These are phyloP conservation scores for Muscina levida DNA, from an alignment of 2,888 invertebrate species.

Conservation along the genomic window DNA sequence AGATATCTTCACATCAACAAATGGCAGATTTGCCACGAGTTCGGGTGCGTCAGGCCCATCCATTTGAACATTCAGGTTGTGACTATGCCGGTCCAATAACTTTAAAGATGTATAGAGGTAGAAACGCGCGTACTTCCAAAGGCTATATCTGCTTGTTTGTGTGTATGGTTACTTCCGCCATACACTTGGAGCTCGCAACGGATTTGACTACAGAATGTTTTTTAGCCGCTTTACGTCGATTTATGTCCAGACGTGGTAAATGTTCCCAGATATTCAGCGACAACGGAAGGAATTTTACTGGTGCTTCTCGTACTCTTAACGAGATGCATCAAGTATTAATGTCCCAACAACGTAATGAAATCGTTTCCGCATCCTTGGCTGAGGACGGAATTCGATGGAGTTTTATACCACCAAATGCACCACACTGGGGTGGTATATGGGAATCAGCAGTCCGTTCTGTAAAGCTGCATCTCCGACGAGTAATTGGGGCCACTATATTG, in stretches of 20 bases:
- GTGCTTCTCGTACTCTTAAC: too few relatives aligned
- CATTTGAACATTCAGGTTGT: conserved; percentile 46
- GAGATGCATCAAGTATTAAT: too few relatives aligned
- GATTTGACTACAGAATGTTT: conserved; percentile 55
- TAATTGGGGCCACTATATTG: not conserved
- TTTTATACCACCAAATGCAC: too few relatives aligned
- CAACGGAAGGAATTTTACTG: too few relatives aligned
- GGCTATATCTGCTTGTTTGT: too few relatives aligned
- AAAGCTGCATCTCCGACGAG: conserved; percentile 13
- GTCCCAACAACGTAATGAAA: too few relatives aligned
- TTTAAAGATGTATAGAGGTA: conserved; percentile 29
- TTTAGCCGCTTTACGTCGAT: conserved; percentile 52
- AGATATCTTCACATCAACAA: conserved; percentile 44
- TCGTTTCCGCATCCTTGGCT: too few relatives aligned
- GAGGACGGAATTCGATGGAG: too few relatives aligned
- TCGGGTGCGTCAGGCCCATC: conserved; percentile 36
- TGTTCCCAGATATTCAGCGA: too few relatives aligned
- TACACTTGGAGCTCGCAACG: conserved; percentile 48
- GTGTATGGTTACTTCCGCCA: conserved; percentile 40
- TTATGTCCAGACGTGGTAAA: conserved; percentile 53
- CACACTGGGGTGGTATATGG: not conserved
- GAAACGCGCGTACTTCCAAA: too few relatives aligned
- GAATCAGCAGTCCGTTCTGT: conserved; percentile 9
- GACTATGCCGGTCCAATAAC: conserved; percentile 45
- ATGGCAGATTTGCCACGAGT: conserved; percentile 50